Evolutionary conservation across 2,888 invertebrate species (phyloP), one percentile per base, ranked within the genome.

Genomic region (Petrolisthes cinctipes): DNA sequence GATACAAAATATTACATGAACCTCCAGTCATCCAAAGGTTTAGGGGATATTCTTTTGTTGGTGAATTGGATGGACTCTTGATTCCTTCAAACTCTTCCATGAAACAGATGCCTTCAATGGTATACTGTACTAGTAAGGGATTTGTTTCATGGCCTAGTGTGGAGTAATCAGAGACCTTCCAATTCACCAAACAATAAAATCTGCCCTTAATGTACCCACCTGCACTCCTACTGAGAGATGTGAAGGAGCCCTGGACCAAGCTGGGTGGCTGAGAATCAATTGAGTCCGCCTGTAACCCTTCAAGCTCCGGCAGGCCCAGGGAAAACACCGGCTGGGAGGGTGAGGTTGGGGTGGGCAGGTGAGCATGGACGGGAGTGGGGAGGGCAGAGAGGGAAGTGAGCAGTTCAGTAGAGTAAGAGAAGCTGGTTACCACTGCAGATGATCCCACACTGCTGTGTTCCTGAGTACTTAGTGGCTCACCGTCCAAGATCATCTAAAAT

Each of bases 201-300:
- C 37, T 37, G 37, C 2, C 37, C 37, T 37, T 37, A 37, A 37
- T 37, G 37, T 37, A 4, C 82, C 17, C 9, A 85, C 85, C 85
- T 71, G 85, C 57, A 20, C 68, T 85, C 54, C 79, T 85, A 20
- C 78, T 53, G 54, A 79, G 79, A 14, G 80, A 11, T 17, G 85
- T n/a, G 17, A 80, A n/a, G 20, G 85, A 53, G n/a, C 79, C 85
- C n/a, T 68, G 23, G 14, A 51, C 79, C 54, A 85, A 54, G 61
- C 84, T 84, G n/a, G 71, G n/a, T 37, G 79, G 85, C 23, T 79
- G 85, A n/a, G 79, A 68, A 37, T 75, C 76, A 20, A 14, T 17
- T 4, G 57, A 56, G 56, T 76, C 75, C 11, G 14, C 3, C 53
- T 53, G 73, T 17, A 73, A 3, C 14, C 17, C n/a, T 9, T 73